Evolutionary conservation across 2,888 invertebrate genomes (phyloP).

Genomic region (Zele albiditarsus): DNA sequence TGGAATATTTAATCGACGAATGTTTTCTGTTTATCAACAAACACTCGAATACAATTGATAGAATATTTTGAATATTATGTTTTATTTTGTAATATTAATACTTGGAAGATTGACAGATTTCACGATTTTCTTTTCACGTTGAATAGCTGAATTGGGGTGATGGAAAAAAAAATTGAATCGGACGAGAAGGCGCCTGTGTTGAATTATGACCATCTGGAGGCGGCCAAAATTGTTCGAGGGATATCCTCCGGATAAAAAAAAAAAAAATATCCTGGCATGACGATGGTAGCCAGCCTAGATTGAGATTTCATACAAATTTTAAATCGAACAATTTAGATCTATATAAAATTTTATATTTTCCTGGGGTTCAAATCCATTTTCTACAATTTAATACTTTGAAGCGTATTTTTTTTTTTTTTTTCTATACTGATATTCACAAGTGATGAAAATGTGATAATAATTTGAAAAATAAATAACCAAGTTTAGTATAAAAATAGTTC

Average conservation of each 20-base stretch:
- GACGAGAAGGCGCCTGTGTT: conserved; percentile 34
- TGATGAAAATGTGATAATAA: no score
- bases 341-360: background rate
- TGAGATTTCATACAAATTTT: background rate
- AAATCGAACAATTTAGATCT: background rate
- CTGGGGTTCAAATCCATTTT: background rate
- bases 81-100: background rate
- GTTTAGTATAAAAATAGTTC: no score
- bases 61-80: background rate
- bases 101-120: background rate
- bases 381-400: no score
- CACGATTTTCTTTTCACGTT: background rate
- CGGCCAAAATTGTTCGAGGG: conserved; percentile 18
- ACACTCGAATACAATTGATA: no score
- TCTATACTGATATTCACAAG: no score
- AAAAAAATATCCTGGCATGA: conserved; percentile 5
- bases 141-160: conserved; percentile 31
- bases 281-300: no score
- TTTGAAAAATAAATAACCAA: no score
- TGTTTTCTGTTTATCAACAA: no score
- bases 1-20: no score
- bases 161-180: conserved; percentile 34
- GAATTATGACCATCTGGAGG: conserved; percentile 24
- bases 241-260: conserved; percentile 8
- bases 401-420: no score